These are phyloP conservation scores for Synodontis membranacea DNA, from an alignment of 2,113 vertebrate species.

Conservation along the genomic window DNA sequence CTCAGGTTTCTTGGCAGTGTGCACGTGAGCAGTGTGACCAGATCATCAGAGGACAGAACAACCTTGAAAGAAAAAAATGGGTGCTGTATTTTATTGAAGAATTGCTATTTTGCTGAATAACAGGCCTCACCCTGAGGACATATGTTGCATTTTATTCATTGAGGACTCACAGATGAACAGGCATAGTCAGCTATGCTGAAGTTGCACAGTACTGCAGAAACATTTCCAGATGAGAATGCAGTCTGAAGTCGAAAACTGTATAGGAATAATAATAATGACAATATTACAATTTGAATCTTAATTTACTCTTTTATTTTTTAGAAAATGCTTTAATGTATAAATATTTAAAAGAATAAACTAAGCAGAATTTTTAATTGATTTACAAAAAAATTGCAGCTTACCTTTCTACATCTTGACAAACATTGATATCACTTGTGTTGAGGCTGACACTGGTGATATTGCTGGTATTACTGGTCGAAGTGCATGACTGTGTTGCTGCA, in stretches of 20 bases:
- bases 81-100: too few relatives aligned
- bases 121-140: background rate
- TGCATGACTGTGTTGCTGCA: background rate
- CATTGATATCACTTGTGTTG: background rate
- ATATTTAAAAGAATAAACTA: too few relatives aligned
- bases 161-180: background rate
- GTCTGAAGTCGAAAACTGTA: background rate
- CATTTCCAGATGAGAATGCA: background rate
- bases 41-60: too few relatives aligned
- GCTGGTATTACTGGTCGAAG: background rate
- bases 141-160: background rate
- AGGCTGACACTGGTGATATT: background rate
- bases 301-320: too few relatives aligned
- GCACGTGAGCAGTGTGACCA: too few relatives aligned
- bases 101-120: background rate
- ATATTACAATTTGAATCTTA: too few relatives aligned
- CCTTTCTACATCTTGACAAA: constrained; percentile 7
- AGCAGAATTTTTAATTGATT: background rate
- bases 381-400: background rate
- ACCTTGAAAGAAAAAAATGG: too few relatives aligned
- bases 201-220: constrained; percentile 8
- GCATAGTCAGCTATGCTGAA: constrained; percentile 9
- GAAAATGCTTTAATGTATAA: too few relatives aligned
- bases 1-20: too few relatives aligned
- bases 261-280: background rate